Base-by-base conservation (phyloP, 2,888 invertebrate genomes). In the Drosophila austrosaltans region DNA sequence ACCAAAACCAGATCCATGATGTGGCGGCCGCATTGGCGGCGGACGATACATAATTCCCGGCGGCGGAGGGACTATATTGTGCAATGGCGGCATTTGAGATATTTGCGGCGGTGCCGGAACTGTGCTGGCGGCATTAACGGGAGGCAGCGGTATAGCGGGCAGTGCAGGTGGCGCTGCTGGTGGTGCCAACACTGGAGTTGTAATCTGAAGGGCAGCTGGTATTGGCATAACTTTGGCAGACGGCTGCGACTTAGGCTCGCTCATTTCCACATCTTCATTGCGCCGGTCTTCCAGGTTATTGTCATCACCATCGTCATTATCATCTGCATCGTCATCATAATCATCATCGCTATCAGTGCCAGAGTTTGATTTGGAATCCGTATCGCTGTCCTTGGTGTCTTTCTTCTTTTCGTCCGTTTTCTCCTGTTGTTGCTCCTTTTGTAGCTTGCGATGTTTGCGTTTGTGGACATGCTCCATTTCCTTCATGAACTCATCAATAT, bases 401-500 rank as follows among this genome's bases (percentile, higher is more conserved):
- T 86, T 87, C 93, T 93, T 92, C 88, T 95, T 95, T 28, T 84
- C 86, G 2, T 72, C 77, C 39, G 22, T 22, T 22, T 39, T 57
- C 39, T 36, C 56, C 6, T 57, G 57, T 4, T 53, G 25, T n/a
- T 57, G 57, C 39, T 39, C 36, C 39, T 57, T 39, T 22, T 57
- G 57, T 12, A 95, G 93, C 81, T 95, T 95, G 20, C 88, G 89
- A 88, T 95, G 96, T 73, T 95, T 94, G 90, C 96, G 96, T 88
- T 95, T 95, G 79, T 96, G 96, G 0, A 96, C 96, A 72, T 95
- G 96, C 92, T 97, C 97, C 96, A 96, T 97, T 93, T 97, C 97
- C 89, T 97, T 96, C 96, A 97, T 97, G 83, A 97, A 97, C 75
- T 96, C 96, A 83, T 98, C 98, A 22, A 98, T 96, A 88, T 97